Evolutionary conservation across 2,888 invertebrate genomes (phyloP).

Genomic region (Agriotes lineatus): DNA sequence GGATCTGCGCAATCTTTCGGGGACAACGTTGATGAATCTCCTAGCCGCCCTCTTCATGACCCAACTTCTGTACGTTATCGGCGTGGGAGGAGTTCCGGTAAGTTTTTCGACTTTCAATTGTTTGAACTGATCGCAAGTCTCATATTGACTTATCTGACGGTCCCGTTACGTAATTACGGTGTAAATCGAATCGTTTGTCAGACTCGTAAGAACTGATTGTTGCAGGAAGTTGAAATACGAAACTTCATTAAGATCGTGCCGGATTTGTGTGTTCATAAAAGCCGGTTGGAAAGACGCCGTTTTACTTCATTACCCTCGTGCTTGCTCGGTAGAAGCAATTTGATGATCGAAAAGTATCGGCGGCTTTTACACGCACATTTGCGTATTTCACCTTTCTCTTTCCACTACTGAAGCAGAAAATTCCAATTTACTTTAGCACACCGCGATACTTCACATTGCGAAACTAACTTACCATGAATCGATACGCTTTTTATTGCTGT

Average conservation of each 20-base stretch:
- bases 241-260: not conserved
- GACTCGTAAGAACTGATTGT: not conserved
- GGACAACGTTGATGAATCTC: constrained; percentile 76
- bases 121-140: too few relatives aligned
- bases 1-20: constrained; percentile 74
- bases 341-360: constrained; percentile 14
- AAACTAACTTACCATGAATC: constrained; percentile 8
- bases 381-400: constrained; percentile 8
- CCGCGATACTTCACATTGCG: constrained; percentile 7
- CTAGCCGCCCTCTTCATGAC: constrained; percentile 77
- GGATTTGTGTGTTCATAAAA: not conserved
- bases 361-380: constrained; percentile 13
- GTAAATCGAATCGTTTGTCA: not conserved
- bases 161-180: not conserved
- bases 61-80: constrained; percentile 76
- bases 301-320: constrained; percentile 8
- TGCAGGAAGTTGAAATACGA: not conserved
- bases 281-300: not conserved
- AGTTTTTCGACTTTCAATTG: constrained; percentile 51
- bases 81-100: constrained; percentile 76
- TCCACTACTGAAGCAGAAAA: constrained; percentile 20
- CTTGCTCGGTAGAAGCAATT: not conserved
- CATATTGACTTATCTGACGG: too few relatives aligned
- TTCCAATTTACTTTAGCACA: constrained; percentile 17
- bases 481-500: not conserved